Base-by-base conservation (phyloP, 2,113 vertebrate genomes). In the Podarcis raffonei region DNA sequence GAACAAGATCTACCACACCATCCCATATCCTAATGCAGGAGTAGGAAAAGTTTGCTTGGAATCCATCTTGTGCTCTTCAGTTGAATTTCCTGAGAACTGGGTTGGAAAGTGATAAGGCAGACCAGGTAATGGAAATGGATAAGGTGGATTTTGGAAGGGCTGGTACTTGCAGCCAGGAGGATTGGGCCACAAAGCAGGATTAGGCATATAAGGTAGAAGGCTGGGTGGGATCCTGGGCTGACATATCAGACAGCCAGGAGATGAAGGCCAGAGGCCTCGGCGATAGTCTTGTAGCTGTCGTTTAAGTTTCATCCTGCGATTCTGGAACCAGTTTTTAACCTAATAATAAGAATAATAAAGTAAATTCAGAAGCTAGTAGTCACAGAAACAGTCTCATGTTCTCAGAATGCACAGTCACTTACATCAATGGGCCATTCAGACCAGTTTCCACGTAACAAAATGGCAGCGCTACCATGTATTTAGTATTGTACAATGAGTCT, bases 301-400 rank as follows among this genome's bases (percentile, higher is more conserved):
- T 84, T 98, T 99, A 85, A 98, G 89, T 85, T 98, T 98, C 98
- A 98, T 98, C 90, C 98, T 97, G n/a, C 98, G 95, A 92, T 98
- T 99, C 95, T 98, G 98, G 91, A 98, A 98, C 98, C 98, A 98
- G 4, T 97, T 98, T 90, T 97, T 97, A 35, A 98, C 96, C 98
- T 98, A 87, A 71, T 3, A 71, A 27, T 69, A 82, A 81, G 23
- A 75, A n/a, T 74, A 80, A 81, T n/a, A 16, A 20, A 2, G 1
- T 37, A 13, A 1, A 88, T 2, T 77, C 0, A 77, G 18, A 32
- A 20, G 76, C n/a, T 84, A 12, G 12, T 62, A 1, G n/a, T 39
- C 12, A 69, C 20, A 30, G 22, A 37, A 62, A 86, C 23, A 39
- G 4, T 8, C 2, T 39, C 0, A 4, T 3, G 8, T 20, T n/a